A percentile compares a stretch with the other conserved stretches of the same genome.
These are phyloP conservation scores for Saturnia pavonia DNA, from an alignment of 2,888 invertebrate genomes.

Conservation along the genomic window DNA sequence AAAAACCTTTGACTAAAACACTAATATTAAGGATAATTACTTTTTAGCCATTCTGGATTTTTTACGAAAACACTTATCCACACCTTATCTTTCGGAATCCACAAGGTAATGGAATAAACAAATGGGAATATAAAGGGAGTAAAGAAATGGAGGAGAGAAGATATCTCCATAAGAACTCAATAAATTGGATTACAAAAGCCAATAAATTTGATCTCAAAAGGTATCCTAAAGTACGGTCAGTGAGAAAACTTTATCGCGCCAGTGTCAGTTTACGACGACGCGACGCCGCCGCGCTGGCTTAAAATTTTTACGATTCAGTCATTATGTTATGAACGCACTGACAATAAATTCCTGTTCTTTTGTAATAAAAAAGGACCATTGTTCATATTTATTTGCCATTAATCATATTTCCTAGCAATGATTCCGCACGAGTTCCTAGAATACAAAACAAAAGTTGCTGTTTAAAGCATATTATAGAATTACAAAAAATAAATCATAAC, in stretches of 20 bases:
- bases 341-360: background rate
- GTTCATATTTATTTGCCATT: background rate
- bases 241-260: slow-evolving; percentile 21
- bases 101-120: background rate
- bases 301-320: background rate
- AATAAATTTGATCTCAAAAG: slow-evolving; percentile 39
- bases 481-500: too few relatives aligned
- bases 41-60: too few relatives aligned
- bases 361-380: background rate
- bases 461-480: too few relatives aligned
- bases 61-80: too few relatives aligned
- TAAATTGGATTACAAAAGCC: slow-evolving; percentile 41
- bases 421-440: too few relatives aligned
- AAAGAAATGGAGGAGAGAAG: slow-evolving; percentile 27
- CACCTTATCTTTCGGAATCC: background rate
- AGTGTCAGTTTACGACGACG: background rate
- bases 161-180: slow-evolving; percentile 30
- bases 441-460: too few relatives aligned
- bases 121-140: slow-evolving; percentile 5
- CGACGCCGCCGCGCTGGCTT: background rate
- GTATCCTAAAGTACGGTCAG: slow-evolving; percentile 29
- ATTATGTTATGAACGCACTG: background rate
- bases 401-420: too few relatives aligned
- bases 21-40: too few relatives aligned
- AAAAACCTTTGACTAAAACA: too few relatives aligned